Evolutionary conservation across 2,888 invertebrate genomes (phyloP).

Genomic region (Meliscaeva auricollis): DNA sequence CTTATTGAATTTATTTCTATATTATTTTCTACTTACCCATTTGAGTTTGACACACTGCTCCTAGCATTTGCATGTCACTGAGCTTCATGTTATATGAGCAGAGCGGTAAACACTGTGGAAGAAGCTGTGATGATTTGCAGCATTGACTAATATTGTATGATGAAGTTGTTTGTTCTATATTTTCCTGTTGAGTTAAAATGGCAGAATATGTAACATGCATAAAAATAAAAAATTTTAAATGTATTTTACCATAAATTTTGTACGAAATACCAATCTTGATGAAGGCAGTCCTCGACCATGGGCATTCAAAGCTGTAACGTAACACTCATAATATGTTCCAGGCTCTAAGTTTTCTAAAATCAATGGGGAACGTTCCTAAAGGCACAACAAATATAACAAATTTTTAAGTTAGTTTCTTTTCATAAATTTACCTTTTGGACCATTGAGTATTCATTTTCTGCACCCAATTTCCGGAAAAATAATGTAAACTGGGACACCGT

Average conservation of each 20-base stretch:
- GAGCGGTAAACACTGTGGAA: conserved; percentile 88
- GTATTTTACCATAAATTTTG: conserved; percentile 84
- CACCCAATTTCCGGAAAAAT: conserved; percentile 86
- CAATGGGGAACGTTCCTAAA: conserved; percentile 88
- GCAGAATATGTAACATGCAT: conserved; percentile 11
- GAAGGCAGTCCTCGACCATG: conserved; percentile 92
- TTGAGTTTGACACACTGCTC: conserved; percentile 90
- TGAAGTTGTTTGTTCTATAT: conserved; percentile 83
- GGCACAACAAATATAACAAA: background rate
- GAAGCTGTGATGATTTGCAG: conserved; percentile 88
- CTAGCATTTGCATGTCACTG: conserved; percentile 90
- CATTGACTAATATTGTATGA: conserved; percentile 92
- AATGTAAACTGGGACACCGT: conserved; percentile 89
- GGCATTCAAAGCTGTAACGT: conserved; percentile 91
- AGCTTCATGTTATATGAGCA: conserved; percentile 93
- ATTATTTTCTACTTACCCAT: conserved; percentile 86
- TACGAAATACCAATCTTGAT: conserved; percentile 90
- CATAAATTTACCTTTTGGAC: conserved; percentile 84
- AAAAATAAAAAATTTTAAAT: background rate
- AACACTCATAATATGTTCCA: conserved; percentile 92
- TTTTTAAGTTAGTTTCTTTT: too few relatives aligned
- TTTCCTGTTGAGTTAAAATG: conserved; percentile 68
- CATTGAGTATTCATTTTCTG: conserved; percentile 86
- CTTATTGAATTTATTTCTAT: background rate
- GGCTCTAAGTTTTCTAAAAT: conserved; percentile 90